A percentile compares a stretch with the other conserved stretches of the same genome.
phyloP scores from a whole-genome alignment of 2,113 vertebrate genomes.

The Probosciger aterrimus region DNA sequence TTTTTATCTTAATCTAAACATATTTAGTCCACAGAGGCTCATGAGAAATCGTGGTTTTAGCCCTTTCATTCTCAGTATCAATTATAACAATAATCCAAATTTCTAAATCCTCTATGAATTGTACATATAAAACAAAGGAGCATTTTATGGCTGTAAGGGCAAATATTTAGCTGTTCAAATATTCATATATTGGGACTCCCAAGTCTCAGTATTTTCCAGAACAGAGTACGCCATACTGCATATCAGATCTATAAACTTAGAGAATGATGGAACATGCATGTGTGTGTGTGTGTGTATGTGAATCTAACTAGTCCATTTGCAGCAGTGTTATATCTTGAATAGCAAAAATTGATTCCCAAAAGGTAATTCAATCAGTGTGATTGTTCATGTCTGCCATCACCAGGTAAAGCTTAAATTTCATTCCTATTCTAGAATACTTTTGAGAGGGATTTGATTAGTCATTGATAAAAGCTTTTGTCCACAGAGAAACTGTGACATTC shows the following conservation, averaged over 20 bases:
- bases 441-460: background rate
- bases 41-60: background rate
- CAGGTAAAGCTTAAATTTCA: background rate
- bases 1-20: background rate
- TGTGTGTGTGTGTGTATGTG: background rate
- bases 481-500: background rate
- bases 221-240: background rate
- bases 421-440: background rate
- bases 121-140: background rate
- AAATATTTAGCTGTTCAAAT: background rate
- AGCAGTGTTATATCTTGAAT: background rate
- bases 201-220: background rate
- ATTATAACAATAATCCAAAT: background rate
- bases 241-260: background rate
- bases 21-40: background rate
- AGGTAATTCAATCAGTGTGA: background rate
- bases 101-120: background rate
- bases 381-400: background rate
- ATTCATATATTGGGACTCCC: background rate
- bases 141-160: background rate
- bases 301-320: background rate
- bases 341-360: background rate
- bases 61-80: background rate
- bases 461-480: background rate
- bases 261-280: background rate